Percentiles rank a stretch among this genome's conserved stretches.
These are phyloP conservation scores for Zygaena filipendulae DNA, from an alignment of 2,888 invertebrate species.

Conservation along the genomic window DNA sequence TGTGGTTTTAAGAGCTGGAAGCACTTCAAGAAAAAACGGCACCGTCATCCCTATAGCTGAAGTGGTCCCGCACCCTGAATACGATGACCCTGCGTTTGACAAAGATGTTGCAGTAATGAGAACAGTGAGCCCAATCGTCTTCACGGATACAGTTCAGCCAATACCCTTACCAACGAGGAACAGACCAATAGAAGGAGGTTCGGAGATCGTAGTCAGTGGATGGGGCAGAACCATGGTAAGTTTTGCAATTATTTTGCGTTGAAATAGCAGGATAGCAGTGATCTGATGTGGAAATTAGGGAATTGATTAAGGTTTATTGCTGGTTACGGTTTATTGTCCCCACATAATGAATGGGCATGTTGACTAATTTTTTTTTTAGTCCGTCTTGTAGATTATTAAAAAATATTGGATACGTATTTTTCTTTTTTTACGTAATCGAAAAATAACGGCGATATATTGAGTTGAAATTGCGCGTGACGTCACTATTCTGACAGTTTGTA, in stretches of 20 bases:
- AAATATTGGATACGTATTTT: no score
- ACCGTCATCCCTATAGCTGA: constrained; percentile 49
- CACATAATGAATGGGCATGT: no score
- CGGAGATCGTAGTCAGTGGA: constrained; percentile 38
- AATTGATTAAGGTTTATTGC: neutral
- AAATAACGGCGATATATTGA: no score
- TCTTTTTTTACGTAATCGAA: no score
- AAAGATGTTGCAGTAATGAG: constrained; percentile 53
- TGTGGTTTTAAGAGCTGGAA: constrained; percentile 56
- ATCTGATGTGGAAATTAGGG: neutral
- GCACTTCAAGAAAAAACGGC: constrained; percentile 41
- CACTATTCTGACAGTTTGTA: no score
- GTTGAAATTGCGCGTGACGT: no score
- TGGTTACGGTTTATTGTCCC: no score
- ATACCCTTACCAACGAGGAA: constrained; percentile 29
- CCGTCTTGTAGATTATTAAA: no score
- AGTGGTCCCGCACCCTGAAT: constrained; percentile 44
- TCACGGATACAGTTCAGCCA: constrained; percentile 35
- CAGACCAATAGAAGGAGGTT: constrained; percentile 25
- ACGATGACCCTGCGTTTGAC: constrained; percentile 43
- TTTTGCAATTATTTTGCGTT: no score
- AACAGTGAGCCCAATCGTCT: constrained; percentile 38
- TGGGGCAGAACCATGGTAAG: constrained; percentile 48
- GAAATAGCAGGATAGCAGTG: no score
- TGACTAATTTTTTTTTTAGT: no score